Conservation (phyloP, 2,797 vertebrate genomes). For the Acrossocheilus wenchowensis region DNA sequence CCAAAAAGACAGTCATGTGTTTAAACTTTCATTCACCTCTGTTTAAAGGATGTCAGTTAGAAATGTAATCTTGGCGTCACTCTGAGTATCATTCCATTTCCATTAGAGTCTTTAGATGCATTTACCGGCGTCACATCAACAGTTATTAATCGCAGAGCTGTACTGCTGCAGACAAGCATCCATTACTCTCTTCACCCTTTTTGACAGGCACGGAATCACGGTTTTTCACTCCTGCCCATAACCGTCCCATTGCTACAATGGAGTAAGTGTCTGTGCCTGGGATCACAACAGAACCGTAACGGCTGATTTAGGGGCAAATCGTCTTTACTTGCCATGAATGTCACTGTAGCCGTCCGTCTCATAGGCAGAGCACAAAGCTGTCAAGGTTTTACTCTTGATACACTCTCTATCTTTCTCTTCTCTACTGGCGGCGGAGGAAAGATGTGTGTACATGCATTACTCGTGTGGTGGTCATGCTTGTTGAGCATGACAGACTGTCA, state of each 20-base stretch:
- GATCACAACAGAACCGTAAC: slow-evolving; percentile 40
- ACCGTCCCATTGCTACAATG: slow-evolving; percentile 11
- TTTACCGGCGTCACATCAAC: slow-evolving; percentile 50
- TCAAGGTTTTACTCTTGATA: slow-evolving; percentile 12
- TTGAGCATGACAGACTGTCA: slow-evolving; percentile 55
- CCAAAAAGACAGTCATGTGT: background rate
- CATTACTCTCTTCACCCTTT: slow-evolving; percentile 24
- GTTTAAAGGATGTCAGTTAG: slow-evolving; percentile 14
- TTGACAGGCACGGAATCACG: slow-evolving; percentile 18
- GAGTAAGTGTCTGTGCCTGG: slow-evolving; percentile 29
- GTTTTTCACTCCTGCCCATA: slow-evolving; percentile 6
- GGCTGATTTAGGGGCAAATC: background rate
- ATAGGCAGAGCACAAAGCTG: background rate
- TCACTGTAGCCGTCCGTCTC: background rate
- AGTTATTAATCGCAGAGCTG: slow-evolving; percentile 46
- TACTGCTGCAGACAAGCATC: background rate
- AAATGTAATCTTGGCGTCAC: slow-evolving; percentile 38
- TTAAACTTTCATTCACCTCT: slow-evolving; percentile 13
- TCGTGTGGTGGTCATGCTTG: slow-evolving; percentile 17
- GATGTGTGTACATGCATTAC: background rate
- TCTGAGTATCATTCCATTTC: slow-evolving; percentile 41
- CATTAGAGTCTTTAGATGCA: slow-evolving; percentile 38
- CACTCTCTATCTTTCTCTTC: background rate
- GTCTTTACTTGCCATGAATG: slow-evolving; percentile 17
- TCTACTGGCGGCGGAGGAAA: background rate